Base-by-base conservation (phyloP, 53 echinoderm and acorn worm species). In the Holothuria leucospilota region DNA sequence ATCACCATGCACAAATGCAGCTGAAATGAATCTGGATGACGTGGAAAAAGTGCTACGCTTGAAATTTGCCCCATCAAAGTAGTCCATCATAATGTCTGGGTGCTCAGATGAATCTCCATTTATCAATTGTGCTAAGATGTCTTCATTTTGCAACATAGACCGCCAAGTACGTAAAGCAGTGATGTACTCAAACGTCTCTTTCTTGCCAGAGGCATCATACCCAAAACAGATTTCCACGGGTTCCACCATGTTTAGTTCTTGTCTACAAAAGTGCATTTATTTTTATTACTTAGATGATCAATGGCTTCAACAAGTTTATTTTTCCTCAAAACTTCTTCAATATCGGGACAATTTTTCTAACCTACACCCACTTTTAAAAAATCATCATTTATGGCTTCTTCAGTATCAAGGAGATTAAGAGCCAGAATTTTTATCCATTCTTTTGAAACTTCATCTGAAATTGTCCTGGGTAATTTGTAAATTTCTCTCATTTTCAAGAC, bases 251-350 rank as follows among this genome's bases (percentile, higher is more conserved):
- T 71, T 71, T 46, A 71, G 39, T 11, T 30, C 8, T 71, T 71
- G 71, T 71, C 71, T 71, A 71, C 71, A 71, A 71, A 71, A 71
- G 39, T 71, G 39, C 9, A 71, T 40, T 71, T 39, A 71, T 16
- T 71, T 29, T 71, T 39, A 71, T 39, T 71, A 34, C 13, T 39
- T 39, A 71, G 39, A 39, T 71, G 71, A 41, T 41, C 71, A 71
- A 71, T 42, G 18, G 71, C 71, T 39, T 71, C 41, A 71, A 3
- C 13, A 71, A 71, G 71, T 39, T 71, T 1, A 46, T 71, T 39
- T 38, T 71, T 29, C 16, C 39, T 71, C 23, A 71, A 38, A 40
- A 38, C 71, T 71, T 21, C 71, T 29, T 29, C 40, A 71, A 71
- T 71, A 42, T 71, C 39, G 6, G 71, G 71, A 39, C 71, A 71